phyloP scores from a whole-genome alignment of 2,113 vertebrate genomes.

The Pyrgilauda ruficollis region DNA sequence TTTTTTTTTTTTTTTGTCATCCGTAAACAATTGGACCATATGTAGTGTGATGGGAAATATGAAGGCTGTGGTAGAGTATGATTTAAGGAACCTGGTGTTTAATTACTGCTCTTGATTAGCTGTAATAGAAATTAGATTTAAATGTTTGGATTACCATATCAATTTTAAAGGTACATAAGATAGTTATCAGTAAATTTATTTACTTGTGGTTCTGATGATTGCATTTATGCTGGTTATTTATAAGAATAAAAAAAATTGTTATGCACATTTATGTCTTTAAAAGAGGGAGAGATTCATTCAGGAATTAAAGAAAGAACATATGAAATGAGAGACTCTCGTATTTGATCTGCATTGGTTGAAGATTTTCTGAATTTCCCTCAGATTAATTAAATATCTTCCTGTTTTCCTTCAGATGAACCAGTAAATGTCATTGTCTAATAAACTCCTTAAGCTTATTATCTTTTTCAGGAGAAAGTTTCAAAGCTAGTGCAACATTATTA shows the following conservation, averaged over 20 bases:
- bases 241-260: not conserved
- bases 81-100: constrained; percentile 69
- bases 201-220: not conserved
- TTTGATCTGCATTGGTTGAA: not conserved
- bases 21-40: constrained; percentile 83
- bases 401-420: not conserved
- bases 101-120: constrained; percentile 69
- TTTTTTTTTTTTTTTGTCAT: constrained; percentile 59
- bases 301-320: not conserved
- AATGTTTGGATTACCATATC: constrained; percentile 29
- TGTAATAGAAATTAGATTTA: constrained; percentile 64
- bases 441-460: not conserved
- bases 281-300: not conserved
- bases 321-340: not conserved
- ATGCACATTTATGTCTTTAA: not conserved
- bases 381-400: not conserved
- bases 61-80: constrained; percentile 74
- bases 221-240: not conserved
- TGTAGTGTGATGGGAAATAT: constrained; percentile 80
- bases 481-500: not conserved
- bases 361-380: not conserved
- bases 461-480: not conserved
- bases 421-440: not conserved
- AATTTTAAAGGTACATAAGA: constrained; percentile 35
- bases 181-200: not conserved